phyloP scores from a whole-genome alignment of 2,113 vertebrate species.

The Chloropsis hardwickii region DNA sequence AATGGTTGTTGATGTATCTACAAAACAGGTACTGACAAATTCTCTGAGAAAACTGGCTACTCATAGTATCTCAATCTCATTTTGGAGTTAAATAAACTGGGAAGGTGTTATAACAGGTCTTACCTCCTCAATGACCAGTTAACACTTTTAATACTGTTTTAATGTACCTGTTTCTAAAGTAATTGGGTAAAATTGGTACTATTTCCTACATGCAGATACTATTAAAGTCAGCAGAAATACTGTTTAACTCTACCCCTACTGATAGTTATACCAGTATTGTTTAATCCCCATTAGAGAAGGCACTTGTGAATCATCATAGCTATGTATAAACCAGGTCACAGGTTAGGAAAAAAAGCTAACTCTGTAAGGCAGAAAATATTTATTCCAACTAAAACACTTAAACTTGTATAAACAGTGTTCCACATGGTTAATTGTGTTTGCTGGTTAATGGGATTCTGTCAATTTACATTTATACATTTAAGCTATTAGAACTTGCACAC shows the following conservation, averaged over 20 bases:
- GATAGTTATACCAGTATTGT: neutral
- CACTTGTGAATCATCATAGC: neutral
- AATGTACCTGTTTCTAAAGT: neutral
- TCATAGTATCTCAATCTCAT: neutral
- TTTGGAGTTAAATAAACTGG: neutral
- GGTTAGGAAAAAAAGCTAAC: neutral
- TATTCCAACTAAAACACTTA: neutral
- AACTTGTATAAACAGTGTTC: neutral
- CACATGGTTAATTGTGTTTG: neutral
- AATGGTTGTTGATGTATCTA: neutral
- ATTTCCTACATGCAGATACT: neutral
- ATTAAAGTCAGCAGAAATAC: neutral
- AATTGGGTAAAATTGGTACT: neutral
- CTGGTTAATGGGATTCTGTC: neutral
- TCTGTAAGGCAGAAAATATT: neutral
- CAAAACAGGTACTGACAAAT: neutral
- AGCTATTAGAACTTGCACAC: neutral
- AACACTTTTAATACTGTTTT: neutral
- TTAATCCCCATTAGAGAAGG: neutral
- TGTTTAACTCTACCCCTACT: neutral
- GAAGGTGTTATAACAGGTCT: neutral
- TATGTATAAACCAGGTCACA: neutral
- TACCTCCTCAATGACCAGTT: neutral
- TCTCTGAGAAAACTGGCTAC: neutral
- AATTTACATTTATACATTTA: conserved; percentile 8